Conservation (phyloP, 1,140 invertebrate species). For the Zaprionus gabonicus region DNA sequence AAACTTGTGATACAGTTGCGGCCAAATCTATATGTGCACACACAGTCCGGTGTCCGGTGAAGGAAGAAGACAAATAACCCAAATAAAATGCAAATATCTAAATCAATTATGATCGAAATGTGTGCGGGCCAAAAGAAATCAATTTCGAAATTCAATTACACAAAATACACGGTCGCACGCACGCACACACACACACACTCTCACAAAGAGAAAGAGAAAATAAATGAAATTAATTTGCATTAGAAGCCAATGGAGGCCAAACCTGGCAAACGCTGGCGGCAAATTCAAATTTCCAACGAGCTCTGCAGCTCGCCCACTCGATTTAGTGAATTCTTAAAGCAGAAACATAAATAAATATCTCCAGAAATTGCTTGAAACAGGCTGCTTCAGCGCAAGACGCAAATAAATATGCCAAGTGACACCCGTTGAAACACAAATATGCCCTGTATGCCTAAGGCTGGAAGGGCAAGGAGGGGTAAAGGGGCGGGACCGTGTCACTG, state of each 20-base stretch:
- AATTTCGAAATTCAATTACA: constrained; percentile 51
- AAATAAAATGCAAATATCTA: constrained; percentile 35
- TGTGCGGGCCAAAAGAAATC: constrained; percentile 29
- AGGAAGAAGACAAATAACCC: neutral
- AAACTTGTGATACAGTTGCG: constrained; percentile 50
- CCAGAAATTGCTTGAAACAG: constrained; percentile 69
- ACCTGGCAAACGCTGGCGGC: neutral
- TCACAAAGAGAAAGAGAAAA: constrained; percentile 1
- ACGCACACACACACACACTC: neutral
- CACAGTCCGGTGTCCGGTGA: neutral
- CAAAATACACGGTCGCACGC: constrained; percentile 17
- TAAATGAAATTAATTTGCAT: constrained; percentile 47
- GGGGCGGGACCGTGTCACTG: neutral
- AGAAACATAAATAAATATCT: constrained; percentile 63
- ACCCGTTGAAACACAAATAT: constrained; percentile 41
- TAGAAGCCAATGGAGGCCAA: constrained; percentile 13
- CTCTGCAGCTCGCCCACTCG: neutral
- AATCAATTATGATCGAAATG: constrained; percentile 38
- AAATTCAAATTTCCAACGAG: constrained; percentile 46
- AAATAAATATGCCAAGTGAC: constrained; percentile 52
- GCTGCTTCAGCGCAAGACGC: constrained; percentile 52
- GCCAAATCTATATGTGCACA: neutral
- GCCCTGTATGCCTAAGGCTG: neutral
- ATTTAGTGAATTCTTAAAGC: constrained; percentile 29
- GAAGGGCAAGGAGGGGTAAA: neutral